These are phyloP conservation scores for Cremastinae sp. DNA, from an alignment of 2,888 invertebrate genomes.

Conservation along the genomic window DNA sequence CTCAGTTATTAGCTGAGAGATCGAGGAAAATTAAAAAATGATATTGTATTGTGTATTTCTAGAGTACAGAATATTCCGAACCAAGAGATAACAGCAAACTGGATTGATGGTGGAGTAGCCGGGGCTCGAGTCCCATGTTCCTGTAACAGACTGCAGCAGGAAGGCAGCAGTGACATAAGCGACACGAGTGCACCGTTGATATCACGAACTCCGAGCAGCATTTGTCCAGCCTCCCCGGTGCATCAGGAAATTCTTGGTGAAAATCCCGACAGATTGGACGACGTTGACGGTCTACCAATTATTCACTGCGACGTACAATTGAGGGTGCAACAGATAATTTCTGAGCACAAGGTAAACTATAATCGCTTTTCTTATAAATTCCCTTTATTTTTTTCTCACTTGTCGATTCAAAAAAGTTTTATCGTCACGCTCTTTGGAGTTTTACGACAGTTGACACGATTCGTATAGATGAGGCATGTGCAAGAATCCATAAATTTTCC, in stretches of 20 bases:
- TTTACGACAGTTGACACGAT: constrained; percentile 12
- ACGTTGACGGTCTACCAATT: constrained; percentile 88
- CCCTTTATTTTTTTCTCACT: not conserved
- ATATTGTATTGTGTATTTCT: constrained; percentile 39
- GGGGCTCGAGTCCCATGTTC: constrained; percentile 67
- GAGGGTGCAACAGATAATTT: constrained; percentile 90
- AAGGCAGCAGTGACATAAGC: constrained; percentile 76
- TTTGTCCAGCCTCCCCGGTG: constrained; percentile 83
- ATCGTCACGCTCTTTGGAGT: constrained; percentile 9
- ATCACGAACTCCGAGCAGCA: constrained; percentile 83
- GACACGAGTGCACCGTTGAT: constrained; percentile 79
- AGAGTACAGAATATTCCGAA: constrained; percentile 67
- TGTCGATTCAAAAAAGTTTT: constrained; percentile 10
- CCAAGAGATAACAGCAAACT: constrained; percentile 67
- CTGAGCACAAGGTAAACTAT: constrained; percentile 86
- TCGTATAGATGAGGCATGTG: constrained; percentile 47
- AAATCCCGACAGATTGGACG: constrained; percentile 81
- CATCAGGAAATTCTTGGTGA: constrained; percentile 76
- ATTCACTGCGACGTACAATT: constrained; percentile 87
- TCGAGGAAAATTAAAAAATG: not conserved
- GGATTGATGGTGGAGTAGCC: constrained; percentile 64
- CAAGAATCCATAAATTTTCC: constrained; percentile 30
- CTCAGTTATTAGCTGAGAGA: too few species aligned
- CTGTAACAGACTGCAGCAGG: constrained; percentile 71
- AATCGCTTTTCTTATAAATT: not conserved